These are phyloP conservation scores for Sitta carolinensis DNA, from an alignment of 2,797 vertebrate genomes.

Conservation along the genomic window DNA sequence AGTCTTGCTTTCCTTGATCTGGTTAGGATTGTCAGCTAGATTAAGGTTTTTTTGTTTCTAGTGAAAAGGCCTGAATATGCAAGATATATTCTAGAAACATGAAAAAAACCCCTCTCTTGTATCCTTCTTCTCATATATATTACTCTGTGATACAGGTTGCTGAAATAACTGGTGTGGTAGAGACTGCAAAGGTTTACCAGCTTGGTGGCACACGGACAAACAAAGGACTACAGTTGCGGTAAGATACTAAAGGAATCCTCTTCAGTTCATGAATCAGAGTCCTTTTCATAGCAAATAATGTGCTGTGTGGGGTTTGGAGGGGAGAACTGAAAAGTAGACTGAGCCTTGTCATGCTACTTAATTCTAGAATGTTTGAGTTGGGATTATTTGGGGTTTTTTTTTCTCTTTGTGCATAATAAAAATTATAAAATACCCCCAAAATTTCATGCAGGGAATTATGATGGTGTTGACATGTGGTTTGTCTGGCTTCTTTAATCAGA, in stretches of 20 bases:
- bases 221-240: constrained; percentile 96
- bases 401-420: neutral
- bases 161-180: constrained; percentile 96
- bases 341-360: neutral
- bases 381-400: neutral
- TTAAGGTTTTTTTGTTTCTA: neutral
- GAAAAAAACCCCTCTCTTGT: rapidly evolving
- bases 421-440: neutral
- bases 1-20: neutral
- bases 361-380: neutral
- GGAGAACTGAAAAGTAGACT: neutral
- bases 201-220: constrained; percentile 94
- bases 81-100: neutral
- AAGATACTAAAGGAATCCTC: neutral
- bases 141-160: constrained; percentile 83
- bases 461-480: neutral
- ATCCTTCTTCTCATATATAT: neutral
- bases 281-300: neutral
- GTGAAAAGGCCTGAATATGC: neutral
- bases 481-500: neutral
- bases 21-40: neutral
- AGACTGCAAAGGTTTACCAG: constrained; percentile 97
- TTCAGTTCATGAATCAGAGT: neutral
- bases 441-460: neutral
- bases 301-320: neutral